Conservation (phyloP, 2,797 vertebrate genomes). For the Enteromius afrohamiltoni region DNA sequence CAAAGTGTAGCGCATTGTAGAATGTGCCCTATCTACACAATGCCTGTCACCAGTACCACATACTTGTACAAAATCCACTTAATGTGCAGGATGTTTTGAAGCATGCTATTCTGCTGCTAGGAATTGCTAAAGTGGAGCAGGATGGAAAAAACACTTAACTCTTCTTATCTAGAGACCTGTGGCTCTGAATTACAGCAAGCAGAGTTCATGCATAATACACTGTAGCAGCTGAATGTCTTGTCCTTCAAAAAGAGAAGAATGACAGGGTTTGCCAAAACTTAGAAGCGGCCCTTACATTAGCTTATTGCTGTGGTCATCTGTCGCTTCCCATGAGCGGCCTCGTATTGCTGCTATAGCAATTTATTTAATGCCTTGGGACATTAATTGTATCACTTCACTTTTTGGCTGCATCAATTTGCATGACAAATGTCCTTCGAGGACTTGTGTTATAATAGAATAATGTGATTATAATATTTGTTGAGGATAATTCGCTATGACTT, state of each 20-base stretch:
- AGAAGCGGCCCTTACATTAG: slow-evolving; percentile 39
- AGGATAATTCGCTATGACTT: slow-evolving; percentile 41
- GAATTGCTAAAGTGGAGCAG: background rate
- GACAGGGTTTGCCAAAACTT: slow-evolving; percentile 46
- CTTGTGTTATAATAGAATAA: slow-evolving; percentile 36
- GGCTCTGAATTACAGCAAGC: slow-evolving; percentile 8
- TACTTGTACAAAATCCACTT: slow-evolving; percentile 1
- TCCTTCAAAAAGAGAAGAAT: slow-evolving; percentile 36
- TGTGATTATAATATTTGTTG: slow-evolving; percentile 46
- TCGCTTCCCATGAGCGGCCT: slow-evolving; percentile 46
- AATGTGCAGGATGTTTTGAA: background rate
- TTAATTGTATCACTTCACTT: slow-evolving; percentile 46
- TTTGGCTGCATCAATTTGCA: slow-evolving; percentile 49
- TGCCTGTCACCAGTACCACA: slow-evolving; percentile 3
- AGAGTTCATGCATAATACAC: slow-evolving; percentile 25
- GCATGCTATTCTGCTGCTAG: background rate
- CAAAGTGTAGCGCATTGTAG: background rate
- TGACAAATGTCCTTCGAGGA: slow-evolving; percentile 29
- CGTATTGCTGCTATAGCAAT: slow-evolving; percentile 43
- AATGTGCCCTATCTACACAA: background rate
- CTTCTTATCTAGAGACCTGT: slow-evolving; percentile 18
- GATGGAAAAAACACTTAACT: background rate
- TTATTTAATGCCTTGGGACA: slow-evolving; percentile 51
- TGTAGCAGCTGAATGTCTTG: slow-evolving; percentile 38
- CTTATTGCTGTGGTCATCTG: slow-evolving; percentile 57